Conservation (phyloP, 2,797 vertebrate species). For the Falco berigora region DNA sequence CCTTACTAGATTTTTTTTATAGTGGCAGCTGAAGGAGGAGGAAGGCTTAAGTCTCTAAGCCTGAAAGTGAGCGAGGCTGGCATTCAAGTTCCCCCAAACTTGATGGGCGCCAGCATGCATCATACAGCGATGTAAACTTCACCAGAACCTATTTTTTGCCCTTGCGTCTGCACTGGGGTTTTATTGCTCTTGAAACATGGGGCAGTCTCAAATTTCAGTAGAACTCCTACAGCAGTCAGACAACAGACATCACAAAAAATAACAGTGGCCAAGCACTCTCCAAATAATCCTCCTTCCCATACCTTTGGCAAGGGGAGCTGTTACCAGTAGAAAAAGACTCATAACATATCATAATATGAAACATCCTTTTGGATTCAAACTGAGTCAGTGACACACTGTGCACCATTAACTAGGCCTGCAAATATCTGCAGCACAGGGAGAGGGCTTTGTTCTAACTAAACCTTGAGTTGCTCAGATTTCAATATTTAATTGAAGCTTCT, state of each 20-base stretch:
- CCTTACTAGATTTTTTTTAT: background rate
- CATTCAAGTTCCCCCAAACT: background rate
- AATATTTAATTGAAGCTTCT: background rate
- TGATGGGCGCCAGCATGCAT: background rate
- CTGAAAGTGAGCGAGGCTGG: background rate
- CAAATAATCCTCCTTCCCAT: background rate
- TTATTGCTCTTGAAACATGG: background rate
- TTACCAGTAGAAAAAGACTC: background rate
- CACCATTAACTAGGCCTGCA: background rate
- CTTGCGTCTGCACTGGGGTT: background rate
- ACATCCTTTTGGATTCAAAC: background rate
- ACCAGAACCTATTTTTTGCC: background rate
- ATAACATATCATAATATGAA: slow-evolving; percentile 1
- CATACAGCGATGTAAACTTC: background rate
- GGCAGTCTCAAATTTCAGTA: background rate
- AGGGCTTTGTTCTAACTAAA: background rate
- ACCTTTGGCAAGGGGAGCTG: background rate
- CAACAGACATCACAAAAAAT: background rate
- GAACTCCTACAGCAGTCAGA: background rate
- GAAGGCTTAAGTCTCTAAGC: background rate
- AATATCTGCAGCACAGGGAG: background rate
- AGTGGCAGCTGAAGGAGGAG: background rate
- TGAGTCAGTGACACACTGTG: background rate
- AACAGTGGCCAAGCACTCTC: background rate
- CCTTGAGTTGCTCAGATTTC: background rate